phyloP scores from a whole-genome alignment of 2,113 vertebrate genomes.

The Sebastes schlegelii region DNA sequence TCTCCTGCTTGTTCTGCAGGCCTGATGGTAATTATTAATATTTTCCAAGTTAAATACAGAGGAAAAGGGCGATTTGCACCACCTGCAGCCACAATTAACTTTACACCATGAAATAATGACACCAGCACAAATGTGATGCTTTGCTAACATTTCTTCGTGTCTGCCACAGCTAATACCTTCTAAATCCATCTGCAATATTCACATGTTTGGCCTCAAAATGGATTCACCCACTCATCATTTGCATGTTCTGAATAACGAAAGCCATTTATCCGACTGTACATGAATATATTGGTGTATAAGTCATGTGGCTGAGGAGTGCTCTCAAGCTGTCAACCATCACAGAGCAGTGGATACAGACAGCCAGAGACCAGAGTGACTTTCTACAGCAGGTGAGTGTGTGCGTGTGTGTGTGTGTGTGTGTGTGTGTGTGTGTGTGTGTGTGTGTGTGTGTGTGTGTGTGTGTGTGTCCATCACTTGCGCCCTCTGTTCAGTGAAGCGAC shows the following conservation, averaged over 20 bases:
- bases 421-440: conserved; percentile 30
- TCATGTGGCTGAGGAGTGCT: conserved; percentile 84
- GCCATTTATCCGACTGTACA: conserved; percentile 22
- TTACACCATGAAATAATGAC: conserved; percentile 55
- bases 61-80: conserved; percentile 83
- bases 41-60: conserved; percentile 52
- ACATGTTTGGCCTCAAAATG: conserved; percentile 11
- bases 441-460: conserved; percentile 30
- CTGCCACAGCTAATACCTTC: conserved; percentile 14
- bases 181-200: conserved; percentile 33
- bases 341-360: conserved; percentile 94
- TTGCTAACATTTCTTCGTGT: conserved; percentile 28
- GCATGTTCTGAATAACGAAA: conserved; percentile 46
- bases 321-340: conserved; percentile 94
- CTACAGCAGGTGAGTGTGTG: conserved; percentile 21
- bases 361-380: conserved; percentile 85
- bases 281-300: conserved; percentile 51
- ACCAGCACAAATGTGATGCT: conserved; percentile 25
- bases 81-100: conserved; percentile 77
- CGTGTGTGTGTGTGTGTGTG: conserved; percentile 24
- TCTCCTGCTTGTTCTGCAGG: conserved; percentile 32
- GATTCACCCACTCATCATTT: conserved; percentile 35
- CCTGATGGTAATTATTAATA: background rate
- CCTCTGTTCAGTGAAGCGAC: conserved; percentile 50
- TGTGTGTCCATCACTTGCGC: conserved; percentile 31